Base-by-base conservation (phyloP, 2,113 vertebrate species). In the Tragelaphus buxtoni region DNA sequence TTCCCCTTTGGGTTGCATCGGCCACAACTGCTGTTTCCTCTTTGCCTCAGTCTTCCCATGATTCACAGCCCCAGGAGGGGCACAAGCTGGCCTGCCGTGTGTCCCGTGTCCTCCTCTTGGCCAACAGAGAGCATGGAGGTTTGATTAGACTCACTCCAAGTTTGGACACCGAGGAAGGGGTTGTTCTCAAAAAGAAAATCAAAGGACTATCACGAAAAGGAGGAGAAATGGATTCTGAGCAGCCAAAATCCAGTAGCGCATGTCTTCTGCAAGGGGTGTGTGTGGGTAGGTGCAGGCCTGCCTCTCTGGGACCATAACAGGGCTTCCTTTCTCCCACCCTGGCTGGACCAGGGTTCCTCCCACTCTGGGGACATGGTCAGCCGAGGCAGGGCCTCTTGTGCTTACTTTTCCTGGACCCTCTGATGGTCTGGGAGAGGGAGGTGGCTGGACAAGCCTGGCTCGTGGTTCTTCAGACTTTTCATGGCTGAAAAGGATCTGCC, bases 1-100 rank as follows among this genome's bases (percentile, higher is more conserved):
- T 22, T 28, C 22, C 32, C 2, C 47, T 28, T 6, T 2, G 56
- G 65, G 53, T 18, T 5, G 5, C 16, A 47, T 14, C n/a, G 0
- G 42, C n/a, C 47, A 11, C 26, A 14, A 28, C n/a, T 2, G 2
- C 9, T 9, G 32, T 49, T 47, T 39, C 42, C 58, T 84, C 86
- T 53, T 69, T 8, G 7, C 14, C 26, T 30, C 53, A 22, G 79
- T 88, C 28, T 30, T 9, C 42, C 24, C 4, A 0, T 35, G 85
- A 61, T 14, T 81, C 89, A 32, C 26, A 17, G 63, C 9, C 92
- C 61, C 14, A 2, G 14, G 49, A 39, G 5, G 91, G 18, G 30
- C 9, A 63, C 53, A 35, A 84, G 74, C 13, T 9, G 30, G 28
- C 22, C 72, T 90, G 63, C 22, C 35, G 0, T 14, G 2, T 26